phyloP scores from a whole-genome alignment of 2,113 vertebrate genomes.

The Hystrix brachyura region DNA sequence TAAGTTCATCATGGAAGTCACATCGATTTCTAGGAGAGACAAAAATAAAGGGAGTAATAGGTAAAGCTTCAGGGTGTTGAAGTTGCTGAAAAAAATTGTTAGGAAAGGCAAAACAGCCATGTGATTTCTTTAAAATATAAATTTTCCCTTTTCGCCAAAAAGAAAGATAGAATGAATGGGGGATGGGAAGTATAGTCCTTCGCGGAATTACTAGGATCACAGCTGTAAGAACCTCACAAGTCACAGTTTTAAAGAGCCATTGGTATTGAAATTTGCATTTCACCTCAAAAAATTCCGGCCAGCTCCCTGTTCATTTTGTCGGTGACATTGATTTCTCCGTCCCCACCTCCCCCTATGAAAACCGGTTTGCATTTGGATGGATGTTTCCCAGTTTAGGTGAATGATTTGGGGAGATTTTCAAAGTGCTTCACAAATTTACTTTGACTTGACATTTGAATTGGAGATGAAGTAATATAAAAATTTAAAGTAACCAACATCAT shows the following conservation, averaged over 20 bases:
- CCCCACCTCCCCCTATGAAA: not conserved
- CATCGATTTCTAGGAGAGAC: not conserved
- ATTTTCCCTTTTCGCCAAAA: conserved; percentile 1
- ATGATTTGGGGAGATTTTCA: conserved; percentile 38
- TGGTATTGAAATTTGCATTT: not conserved
- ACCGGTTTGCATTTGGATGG: not conserved
- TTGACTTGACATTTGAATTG: conserved; percentile 63
- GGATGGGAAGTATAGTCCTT: not conserved
- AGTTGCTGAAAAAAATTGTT: not conserved
- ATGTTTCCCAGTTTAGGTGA: conserved; percentile 24
- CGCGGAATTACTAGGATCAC: not conserved
- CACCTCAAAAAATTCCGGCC: not conserved
- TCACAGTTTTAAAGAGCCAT: not conserved
- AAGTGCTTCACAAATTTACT: conserved; percentile 59
- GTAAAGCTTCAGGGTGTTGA: not conserved
- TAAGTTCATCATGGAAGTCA: not conserved
- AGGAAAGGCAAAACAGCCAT: not conserved
- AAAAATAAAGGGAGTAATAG: not conserved
- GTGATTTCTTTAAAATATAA: not conserved
- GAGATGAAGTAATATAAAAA: conserved; percentile 62
- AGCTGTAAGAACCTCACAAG: not conserved
- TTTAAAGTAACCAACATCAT: conserved; percentile 37
- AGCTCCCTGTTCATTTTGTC: not conserved
- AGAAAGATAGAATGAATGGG: not conserved
- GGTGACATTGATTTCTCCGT: not conserved